Evolutionary conservation across 2,888 invertebrate genomes (phyloP).

Genomic region (Melinaea menophilus): DNA sequence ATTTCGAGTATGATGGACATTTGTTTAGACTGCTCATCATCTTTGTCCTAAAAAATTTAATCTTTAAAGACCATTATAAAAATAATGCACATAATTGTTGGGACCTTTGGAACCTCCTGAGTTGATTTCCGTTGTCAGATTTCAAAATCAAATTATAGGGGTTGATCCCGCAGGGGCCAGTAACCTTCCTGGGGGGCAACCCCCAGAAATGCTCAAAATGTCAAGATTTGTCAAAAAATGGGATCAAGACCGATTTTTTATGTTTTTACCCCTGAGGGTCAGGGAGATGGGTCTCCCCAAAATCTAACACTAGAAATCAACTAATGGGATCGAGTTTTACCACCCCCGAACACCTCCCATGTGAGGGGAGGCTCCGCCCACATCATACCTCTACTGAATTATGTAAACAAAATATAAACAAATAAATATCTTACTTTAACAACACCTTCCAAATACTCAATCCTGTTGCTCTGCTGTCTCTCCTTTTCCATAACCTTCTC

Average conservation of each 20-base stretch:
- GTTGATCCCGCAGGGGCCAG: too few species aligned
- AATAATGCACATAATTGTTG: too few species aligned
- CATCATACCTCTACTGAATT: background rate
- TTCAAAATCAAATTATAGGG: too few species aligned
- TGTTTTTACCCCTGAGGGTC: background rate
- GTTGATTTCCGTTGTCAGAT: too few species aligned
- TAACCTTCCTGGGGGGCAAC: too few species aligned
- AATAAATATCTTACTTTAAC: constrained; percentile 35
- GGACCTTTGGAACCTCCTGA: too few species aligned
- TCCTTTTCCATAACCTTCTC: constrained; percentile 38
- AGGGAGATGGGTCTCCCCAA: background rate
- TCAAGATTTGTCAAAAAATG: too few species aligned
- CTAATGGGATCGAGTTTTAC: too few species aligned
- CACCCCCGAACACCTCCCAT: too few species aligned
- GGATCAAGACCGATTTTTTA: background rate
- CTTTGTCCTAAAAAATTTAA: constrained; percentile 43
- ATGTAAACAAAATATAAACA: constrained; percentile 8
- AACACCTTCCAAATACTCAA: constrained; percentile 38
- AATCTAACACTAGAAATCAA: too few species aligned
- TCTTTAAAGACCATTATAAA: background rate
- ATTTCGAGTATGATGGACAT: constrained; percentile 48
- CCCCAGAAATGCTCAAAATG: too few species aligned
- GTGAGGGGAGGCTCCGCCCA: too few species aligned
- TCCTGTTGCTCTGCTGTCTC: constrained; percentile 32
- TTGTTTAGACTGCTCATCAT: constrained; percentile 47